Base-by-base conservation (phyloP, 2,888 invertebrate species). In the Drosophila robusta region DNA sequence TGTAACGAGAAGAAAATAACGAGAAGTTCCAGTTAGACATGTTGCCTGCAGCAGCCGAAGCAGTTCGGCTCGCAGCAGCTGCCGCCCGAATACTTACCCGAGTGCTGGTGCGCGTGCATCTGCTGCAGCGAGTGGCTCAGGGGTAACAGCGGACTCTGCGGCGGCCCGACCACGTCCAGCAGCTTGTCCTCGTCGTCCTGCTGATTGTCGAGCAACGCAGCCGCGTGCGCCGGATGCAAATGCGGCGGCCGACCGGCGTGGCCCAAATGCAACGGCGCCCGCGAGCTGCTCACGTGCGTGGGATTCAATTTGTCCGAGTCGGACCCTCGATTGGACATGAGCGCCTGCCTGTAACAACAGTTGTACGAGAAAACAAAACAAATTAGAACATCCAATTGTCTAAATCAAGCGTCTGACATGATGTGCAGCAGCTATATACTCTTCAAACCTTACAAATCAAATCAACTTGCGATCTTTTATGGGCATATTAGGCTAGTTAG, bases 151-250 rank as follows among this genome's bases (percentile, higher is more conserved):
- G 96, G 96, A 80, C 96, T 96, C 89, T 97, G 97, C 54, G 97
- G 95, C 32, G 96, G 97, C 0, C 97, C 97, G 0, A 97, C 97
- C 24, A 97, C 97, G 92, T 97, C 97, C 90, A 97, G 93, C 26
- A 96, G 94, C 88, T 96, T 95, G 92, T 97, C 97, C 68, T 97
- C 97, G 81, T 97, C 97, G 75, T 96, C 96, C 83, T 95, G 93
- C 80, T 95, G 93, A 84, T 90, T 90, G 75, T 92, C 91, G 54
- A 92, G 90, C 60, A 90, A 56, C 26, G 90, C 88, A 11, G 90
- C 80, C 34, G 90, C 85, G 39, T 91, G 91, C 56, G 75, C 75
- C 49, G 91, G 84, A 71, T 91, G 90, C 78, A 90, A 72, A 61
- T 87, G 90, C 4, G 91, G 91, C 70, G 91, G 91, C 39, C 92